Conservation (phyloP, 1,140 invertebrate species). For the Saccostrea glomerata region DNA sequence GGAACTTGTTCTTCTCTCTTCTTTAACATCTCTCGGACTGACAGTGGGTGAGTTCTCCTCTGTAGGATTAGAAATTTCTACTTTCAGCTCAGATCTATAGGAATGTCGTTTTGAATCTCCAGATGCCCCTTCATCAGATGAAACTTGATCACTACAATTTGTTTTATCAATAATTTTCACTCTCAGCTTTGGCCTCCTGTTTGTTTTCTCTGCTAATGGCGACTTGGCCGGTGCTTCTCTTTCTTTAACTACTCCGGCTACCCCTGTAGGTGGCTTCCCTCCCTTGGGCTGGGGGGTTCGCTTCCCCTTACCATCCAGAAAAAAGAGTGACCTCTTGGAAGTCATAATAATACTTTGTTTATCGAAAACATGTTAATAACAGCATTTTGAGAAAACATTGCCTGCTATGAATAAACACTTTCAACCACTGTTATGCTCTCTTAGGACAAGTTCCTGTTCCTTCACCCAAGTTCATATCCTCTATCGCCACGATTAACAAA, state of each 20-base stretch:
- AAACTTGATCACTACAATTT: background rate
- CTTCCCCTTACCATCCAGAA: constrained; percentile 30
- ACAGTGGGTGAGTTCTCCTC: constrained; percentile 5
- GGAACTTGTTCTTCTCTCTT: background rate
- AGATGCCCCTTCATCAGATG: constrained; percentile 15
- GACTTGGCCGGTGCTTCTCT: background rate
- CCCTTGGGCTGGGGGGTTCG: background rate
- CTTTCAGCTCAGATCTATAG: constrained; percentile 18
- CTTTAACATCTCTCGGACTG: constrained; percentile 48
- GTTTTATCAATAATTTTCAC: constrained; percentile 32
- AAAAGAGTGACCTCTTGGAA: constrained; percentile 19
- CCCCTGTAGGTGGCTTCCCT: background rate
- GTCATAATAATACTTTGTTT: background rate
- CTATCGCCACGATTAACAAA: background rate
- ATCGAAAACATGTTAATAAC: background rate
- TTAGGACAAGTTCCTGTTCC: constrained; percentile 13
- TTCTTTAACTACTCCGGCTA: background rate
- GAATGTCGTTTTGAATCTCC: background rate
- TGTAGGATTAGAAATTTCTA: constrained; percentile 8
- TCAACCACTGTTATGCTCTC: background rate
- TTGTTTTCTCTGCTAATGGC: constrained; percentile 2
- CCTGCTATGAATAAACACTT: constrained; percentile 3
- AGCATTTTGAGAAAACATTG: constrained; percentile 9
- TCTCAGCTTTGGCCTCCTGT: constrained; percentile 18
- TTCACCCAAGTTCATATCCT: background rate